Evolutionary conservation across 2,797 vertebrate genomes (phyloP).

Genomic region (Molossus molossus): DNA sequence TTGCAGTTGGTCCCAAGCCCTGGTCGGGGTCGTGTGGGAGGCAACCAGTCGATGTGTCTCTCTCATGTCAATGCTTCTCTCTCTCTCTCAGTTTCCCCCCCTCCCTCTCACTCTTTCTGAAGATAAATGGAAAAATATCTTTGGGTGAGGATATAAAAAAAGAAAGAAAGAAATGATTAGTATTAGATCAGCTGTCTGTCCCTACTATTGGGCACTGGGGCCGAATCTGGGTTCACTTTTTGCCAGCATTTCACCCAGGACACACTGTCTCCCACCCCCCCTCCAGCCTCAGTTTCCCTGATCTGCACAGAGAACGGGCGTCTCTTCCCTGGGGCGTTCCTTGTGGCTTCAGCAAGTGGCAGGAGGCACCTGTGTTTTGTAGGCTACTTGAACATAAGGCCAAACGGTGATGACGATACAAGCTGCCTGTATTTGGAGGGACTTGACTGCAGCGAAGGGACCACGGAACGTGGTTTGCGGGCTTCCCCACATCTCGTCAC

Average conservation of each 20-base stretch:
- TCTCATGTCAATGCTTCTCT: no score
- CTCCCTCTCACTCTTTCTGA: no score
- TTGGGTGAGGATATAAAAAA: no score
- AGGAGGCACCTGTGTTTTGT: rapidly evolving
- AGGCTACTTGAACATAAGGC: background rate
- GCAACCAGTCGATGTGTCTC: no score
- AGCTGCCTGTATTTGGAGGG: background rate
- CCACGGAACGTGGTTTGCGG: rapidly evolving
- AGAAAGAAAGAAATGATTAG: background rate
- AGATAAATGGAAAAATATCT: no score
- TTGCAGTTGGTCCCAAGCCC: no score
- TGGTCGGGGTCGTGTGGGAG: no score
- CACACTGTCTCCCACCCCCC: no score
- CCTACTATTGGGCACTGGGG: rapidly evolving
- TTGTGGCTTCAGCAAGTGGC: background rate
- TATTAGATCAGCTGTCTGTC: background rate
- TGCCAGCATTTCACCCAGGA: background rate
- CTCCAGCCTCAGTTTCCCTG: background rate
- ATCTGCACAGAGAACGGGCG: background rate
- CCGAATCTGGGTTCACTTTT: background rate
- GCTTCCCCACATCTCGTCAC: rapidly evolving
- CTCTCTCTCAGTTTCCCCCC: no score
- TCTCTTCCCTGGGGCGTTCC: background rate
- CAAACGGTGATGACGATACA: no score
- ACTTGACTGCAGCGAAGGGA: rapidly evolving